A percentile compares a stretch with the other conserved stretches of the same genome.
phyloP scores from a whole-genome alignment of 2,888 invertebrate genomes.

The Ophonus ardosiacus region DNA sequence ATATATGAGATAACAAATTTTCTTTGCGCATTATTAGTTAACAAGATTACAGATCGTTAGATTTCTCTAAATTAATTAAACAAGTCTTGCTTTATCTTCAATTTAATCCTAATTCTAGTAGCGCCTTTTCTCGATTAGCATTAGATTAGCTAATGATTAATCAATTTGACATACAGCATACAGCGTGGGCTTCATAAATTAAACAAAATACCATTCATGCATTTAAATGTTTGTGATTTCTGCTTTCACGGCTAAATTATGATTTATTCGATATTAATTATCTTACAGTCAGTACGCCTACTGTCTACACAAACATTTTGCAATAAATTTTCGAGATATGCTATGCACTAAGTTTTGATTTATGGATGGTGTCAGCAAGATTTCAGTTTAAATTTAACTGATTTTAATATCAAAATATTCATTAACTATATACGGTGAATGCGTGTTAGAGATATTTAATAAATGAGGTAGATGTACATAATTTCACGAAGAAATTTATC shows the following conservation, averaged over 20 bases:
- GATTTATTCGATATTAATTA: slow-evolving; percentile 54
- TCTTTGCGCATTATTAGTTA: not conserved
- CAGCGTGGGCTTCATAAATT: slow-evolving; percentile 41
- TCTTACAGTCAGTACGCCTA: slow-evolving; percentile 11
- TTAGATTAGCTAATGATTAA: slow-evolving; percentile 46
- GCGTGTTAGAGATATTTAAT: not conserved
- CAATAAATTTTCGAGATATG: slow-evolving; percentile 43
- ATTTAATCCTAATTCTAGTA: slow-evolving; percentile 15
- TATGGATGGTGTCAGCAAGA: slow-evolving; percentile 13
- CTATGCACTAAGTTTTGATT: not conserved
- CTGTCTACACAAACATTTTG: slow-evolving; percentile 25
- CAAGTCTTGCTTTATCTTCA: not conserved
- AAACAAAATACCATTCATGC: slow-evolving; percentile 39
- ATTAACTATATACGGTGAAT: slow-evolving; percentile 4
- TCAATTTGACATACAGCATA: slow-evolving; percentile 22
- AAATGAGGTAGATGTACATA: not conserved
- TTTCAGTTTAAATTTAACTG: slow-evolving; percentile 11
- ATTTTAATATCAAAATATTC: slow-evolving; percentile 35
- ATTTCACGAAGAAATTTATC: not conserved
- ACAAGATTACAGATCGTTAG: not conserved
- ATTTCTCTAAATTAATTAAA: slow-evolving; percentile 9
- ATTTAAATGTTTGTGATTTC: slow-evolving; percentile 36
- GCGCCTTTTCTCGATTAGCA: slow-evolving; percentile 36
- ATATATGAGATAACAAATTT: not conserved
- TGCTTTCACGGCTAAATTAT: slow-evolving; percentile 41